These are phyloP conservation scores for Calliopum simillimum DNA, from an alignment of 2,888 invertebrate genomes.

Conservation along the genomic window DNA sequence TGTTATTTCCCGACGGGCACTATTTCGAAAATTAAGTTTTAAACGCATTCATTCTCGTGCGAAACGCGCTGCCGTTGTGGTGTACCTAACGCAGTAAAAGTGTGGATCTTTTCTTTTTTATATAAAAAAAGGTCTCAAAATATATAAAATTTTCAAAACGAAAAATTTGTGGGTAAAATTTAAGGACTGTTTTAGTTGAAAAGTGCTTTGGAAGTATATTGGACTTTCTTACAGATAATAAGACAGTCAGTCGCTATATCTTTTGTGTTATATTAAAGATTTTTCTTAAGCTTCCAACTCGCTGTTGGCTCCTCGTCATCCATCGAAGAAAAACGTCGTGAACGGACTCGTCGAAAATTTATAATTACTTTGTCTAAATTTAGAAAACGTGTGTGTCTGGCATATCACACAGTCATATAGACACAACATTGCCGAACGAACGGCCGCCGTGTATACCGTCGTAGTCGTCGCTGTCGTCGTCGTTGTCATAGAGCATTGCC, in stretches of 20 bases:
- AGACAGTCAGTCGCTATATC: background rate
- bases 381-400: slow-evolving; percentile 67
- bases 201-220: no score
- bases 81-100: background rate
- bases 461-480: slow-evolving; percentile 31
- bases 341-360: slow-evolving; percentile 41
- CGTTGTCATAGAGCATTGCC: background rate
- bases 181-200: no score
- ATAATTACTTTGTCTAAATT: slow-evolving; percentile 68
- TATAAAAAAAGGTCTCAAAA: no score
- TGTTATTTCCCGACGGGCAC: slow-evolving; percentile 33
- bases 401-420: slow-evolving; percentile 54
- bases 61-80: slow-evolving; percentile 32
- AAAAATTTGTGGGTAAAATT: no score
- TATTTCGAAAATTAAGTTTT: slow-evolving; percentile 33
- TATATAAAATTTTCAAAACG: no score
- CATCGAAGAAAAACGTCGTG: background rate
- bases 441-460: slow-evolving; percentile 41
- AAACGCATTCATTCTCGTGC: slow-evolving; percentile 36
- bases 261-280: slow-evolving; percentile 24
- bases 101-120: no score
- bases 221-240: slow-evolving; percentile 22
- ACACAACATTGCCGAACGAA: slow-evolving; percentile 15
- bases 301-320: slow-evolving; percentile 26
- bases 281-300: slow-evolving; percentile 39